phyloP scores from a whole-genome alignment of 35 echinoderm and acorn worm species.

The Apostichopus californicus region DNA sequence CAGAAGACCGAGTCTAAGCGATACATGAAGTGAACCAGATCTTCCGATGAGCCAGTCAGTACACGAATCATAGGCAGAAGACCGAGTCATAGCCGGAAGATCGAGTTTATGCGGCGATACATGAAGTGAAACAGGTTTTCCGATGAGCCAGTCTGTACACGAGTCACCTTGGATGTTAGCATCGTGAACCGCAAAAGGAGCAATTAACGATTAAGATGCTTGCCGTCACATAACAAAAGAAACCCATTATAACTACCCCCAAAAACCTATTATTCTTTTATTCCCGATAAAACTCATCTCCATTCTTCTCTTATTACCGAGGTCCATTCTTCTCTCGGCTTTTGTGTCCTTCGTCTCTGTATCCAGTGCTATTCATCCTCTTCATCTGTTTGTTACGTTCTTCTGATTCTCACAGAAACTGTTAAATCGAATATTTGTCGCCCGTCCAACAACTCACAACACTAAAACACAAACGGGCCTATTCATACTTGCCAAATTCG shows the following conservation, averaged over 20 bases:
- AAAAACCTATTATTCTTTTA: conserved; percentile 17
- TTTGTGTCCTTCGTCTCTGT: conserved; percentile 10
- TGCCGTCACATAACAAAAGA: not conserved
- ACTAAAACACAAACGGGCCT: not conserved
- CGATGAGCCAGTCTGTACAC: not conserved
- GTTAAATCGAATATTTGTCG: conserved; percentile 44
- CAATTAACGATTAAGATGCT: conserved; percentile 46
- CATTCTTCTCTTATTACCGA: conserved; percentile 3
- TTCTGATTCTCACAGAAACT: not conserved
- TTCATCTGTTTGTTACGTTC: not conserved
- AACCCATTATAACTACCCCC: conserved; percentile 32
- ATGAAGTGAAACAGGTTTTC: too few relatives aligned
- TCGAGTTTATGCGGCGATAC: too few relatives aligned
- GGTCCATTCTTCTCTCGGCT: not conserved
- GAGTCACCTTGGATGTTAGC: not conserved
- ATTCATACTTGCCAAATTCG: conserved; percentile 3
- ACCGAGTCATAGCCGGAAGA: too few relatives aligned
- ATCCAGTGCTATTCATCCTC: not conserved
- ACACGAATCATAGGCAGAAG: too few relatives aligned
- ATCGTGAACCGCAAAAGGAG: conserved; percentile 19
- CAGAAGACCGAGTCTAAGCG: too few relatives aligned
- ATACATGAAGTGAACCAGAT: too few relatives aligned
- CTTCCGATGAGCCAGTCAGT: too few relatives aligned
- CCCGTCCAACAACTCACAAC: conserved; percentile 22
- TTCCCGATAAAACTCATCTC: conserved; percentile 13